These are phyloP conservation scores for Andrena chrysosceles DNA, from an alignment of 2,888 invertebrate species.

Conservation along the genomic window DNA sequence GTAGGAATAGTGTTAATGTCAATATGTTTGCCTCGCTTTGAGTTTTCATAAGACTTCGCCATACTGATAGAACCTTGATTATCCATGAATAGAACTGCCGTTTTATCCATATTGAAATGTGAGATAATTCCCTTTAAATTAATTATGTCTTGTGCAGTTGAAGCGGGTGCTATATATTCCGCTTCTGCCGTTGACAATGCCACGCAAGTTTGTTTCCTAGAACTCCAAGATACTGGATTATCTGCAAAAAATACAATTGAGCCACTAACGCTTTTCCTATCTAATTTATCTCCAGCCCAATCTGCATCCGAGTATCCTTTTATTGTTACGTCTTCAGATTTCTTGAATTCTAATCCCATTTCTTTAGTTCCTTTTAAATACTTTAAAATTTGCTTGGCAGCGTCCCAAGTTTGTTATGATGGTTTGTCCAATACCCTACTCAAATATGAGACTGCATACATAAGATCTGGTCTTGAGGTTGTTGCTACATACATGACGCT, in stretches of 20 bases:
- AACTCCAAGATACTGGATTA: neutral
- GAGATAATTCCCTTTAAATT: neutral
- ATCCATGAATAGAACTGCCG: neutral
- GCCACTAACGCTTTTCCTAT: neutral
- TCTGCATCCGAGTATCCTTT: constrained; percentile 13
- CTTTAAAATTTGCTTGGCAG: neutral
- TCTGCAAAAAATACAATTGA: neutral
- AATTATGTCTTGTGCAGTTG: neutral
- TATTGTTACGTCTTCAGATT: neutral
- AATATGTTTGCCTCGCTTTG: neutral
- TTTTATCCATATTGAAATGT: neutral
- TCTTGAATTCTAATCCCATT: constrained; percentile 13
- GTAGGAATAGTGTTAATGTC: too few species aligned
- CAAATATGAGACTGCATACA: neutral
- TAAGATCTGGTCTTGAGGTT: neutral
- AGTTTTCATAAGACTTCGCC: neutral
- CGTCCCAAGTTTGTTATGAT: neutral
- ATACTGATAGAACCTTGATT: neutral
- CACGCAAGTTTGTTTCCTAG: neutral
- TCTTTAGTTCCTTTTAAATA: constrained; percentile 19
- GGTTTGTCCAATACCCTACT: neutral
- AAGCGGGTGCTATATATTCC: neutral
- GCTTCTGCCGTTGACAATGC: neutral
- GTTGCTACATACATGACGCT: neutral
- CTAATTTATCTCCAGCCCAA: constrained; percentile 9